Percentiles rank a stretch among this genome's conserved stretches.
phyloP scores from a whole-genome alignment of 92 coral and sea anemone genomes.

The Epizoanthus scotinus region DNA sequence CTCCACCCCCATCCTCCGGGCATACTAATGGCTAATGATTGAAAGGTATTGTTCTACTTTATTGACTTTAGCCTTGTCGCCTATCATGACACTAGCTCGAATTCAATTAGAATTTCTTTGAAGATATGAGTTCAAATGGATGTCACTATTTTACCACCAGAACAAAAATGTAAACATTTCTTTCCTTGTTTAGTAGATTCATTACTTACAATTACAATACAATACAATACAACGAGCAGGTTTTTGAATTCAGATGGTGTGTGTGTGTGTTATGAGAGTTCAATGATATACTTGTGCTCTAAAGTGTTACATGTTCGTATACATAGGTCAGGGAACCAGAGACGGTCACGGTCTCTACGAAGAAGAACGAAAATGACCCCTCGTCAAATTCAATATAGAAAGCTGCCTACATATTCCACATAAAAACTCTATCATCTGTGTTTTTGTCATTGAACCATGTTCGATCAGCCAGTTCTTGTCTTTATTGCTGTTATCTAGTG shows the following conservation, averaged over 20 bases:
- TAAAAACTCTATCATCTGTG: background rate
- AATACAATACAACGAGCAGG: too few species aligned
- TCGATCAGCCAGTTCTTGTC: background rate
- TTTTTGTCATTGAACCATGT: conserved; percentile 9
- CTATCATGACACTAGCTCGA: too few species aligned
- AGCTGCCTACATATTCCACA: background rate
- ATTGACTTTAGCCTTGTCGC: too few species aligned
- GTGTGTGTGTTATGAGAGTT: conserved; percentile 5
- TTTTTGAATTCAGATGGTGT: conserved; percentile 2
- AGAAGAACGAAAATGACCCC: background rate
- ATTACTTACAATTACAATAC: conserved; percentile 1
- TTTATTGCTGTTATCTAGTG: background rate
- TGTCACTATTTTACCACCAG: too few species aligned
- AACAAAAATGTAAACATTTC: background rate
- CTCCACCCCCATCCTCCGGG: too few species aligned
- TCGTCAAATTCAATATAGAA: too few species aligned
- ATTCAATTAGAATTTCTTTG: too few species aligned
- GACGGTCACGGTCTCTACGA: background rate
- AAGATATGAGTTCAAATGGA: too few species aligned
- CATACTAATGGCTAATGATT: too few species aligned
- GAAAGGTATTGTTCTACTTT: too few species aligned
- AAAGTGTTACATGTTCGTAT: background rate
- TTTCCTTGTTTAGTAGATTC: background rate
- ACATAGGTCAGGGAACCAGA: background rate
- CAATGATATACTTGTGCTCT: conserved; percentile 7